phyloP scores from a whole-genome alignment of 2,888 invertebrate genomes.

The Spisula solida region DNA sequence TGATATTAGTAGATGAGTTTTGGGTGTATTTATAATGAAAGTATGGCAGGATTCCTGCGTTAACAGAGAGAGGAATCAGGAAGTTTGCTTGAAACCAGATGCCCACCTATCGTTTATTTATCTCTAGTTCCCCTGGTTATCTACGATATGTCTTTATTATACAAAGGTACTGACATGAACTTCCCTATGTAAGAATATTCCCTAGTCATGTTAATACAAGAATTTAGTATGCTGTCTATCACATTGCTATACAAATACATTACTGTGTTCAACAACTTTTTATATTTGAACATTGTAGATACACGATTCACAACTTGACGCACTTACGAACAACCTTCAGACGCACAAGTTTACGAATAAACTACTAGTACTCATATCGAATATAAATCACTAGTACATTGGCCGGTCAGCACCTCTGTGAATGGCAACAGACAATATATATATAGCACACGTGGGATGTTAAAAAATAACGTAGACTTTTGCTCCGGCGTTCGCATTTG shows the following conservation, averaged over 20 bases:
- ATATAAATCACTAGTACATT: too few relatives aligned
- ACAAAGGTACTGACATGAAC: constrained; percentile 27
- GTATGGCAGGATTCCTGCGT: not conserved
- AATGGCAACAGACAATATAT: too few relatives aligned
- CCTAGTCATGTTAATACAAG: not conserved
- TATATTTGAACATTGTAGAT: too few relatives aligned
- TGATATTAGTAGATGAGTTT: not conserved
- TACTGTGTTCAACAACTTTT: not conserved
- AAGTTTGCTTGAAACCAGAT: constrained; percentile 41
- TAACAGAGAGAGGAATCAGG: not conserved
- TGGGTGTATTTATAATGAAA: constrained; percentile 4
- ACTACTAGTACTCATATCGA: too few relatives aligned
- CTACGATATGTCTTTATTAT: constrained; percentile 20
- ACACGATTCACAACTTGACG: too few relatives aligned
- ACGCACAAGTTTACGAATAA: too few relatives aligned
- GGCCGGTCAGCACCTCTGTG: too few relatives aligned
- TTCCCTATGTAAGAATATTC: not conserved
- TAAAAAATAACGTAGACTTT: too few relatives aligned
- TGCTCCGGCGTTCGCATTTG: too few relatives aligned
- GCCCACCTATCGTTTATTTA: constrained; percentile 36
- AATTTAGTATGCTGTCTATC: constrained; percentile 23
- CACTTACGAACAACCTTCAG: too few relatives aligned
- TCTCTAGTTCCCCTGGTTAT: constrained; percentile 27
- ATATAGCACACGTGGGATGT: too few relatives aligned
- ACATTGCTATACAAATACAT: not conserved